These are phyloP conservation scores for Coptodon rendalli DNA, from an alignment of 2,113 vertebrate species.

Conservation along the genomic window DNA sequence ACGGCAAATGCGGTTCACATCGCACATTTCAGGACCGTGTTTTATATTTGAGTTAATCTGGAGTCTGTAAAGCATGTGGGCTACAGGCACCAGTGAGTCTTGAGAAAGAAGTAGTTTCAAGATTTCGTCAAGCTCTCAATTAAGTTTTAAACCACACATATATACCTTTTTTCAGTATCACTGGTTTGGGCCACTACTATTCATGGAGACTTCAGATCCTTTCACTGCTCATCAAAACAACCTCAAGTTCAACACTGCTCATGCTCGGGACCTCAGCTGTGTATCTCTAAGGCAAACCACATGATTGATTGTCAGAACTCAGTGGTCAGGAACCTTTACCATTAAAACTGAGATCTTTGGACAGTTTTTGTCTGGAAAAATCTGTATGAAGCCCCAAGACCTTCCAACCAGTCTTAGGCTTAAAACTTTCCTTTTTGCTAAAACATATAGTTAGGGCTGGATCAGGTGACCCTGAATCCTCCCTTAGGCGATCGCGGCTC, in stretches of 20 bases:
- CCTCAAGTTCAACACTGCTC: not conserved
- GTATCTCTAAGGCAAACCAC: not conserved
- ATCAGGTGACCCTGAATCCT: too few relatives aligned
- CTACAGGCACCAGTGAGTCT: not conserved
- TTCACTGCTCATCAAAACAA: not conserved
- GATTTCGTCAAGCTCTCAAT: not conserved
- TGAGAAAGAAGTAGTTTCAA: not conserved
- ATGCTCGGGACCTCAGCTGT: not conserved
- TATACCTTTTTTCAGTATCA: not conserved
- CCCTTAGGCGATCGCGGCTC: too few relatives aligned
- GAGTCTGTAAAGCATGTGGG: not conserved
- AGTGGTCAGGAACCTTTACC: not conserved
- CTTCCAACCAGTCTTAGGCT: not conserved
- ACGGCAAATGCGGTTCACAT: accelerated
- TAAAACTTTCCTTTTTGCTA: too few relatives aligned
- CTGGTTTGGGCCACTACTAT: not conserved
- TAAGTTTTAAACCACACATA: not conserved
- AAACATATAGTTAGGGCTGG: too few relatives aligned
- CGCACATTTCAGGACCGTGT: accelerated
- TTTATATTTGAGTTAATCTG: not conserved
- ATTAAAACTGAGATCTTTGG: not conserved
- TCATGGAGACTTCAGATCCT: not conserved
- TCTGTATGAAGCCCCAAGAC: not conserved
- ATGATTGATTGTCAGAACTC: not conserved
- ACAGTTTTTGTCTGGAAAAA: not conserved